phyloP scores from a whole-genome alignment of 2,888 invertebrate genomes.

The Merodon equestris region DNA sequence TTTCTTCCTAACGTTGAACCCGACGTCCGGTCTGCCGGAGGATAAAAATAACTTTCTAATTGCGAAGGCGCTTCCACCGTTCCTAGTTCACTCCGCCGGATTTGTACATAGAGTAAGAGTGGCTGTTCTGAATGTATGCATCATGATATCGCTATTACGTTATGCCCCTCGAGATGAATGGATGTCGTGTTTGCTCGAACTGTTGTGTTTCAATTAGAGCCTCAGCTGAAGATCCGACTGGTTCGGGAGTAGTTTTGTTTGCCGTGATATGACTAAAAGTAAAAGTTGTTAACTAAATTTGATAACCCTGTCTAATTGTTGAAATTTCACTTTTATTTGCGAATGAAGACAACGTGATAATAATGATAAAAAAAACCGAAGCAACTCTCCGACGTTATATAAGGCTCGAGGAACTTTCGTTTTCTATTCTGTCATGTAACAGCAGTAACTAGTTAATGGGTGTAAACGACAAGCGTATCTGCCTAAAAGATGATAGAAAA shows the following conservation, averaged over 20 bases:
- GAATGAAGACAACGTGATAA: neutral
- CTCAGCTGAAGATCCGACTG: slow-evolving; percentile 19
- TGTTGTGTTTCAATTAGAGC: slow-evolving; percentile 35
- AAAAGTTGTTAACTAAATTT: slow-evolving; percentile 66
- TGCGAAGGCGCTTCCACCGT: neutral
- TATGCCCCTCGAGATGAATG: too few relatives aligned
- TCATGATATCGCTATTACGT: too few relatives aligned
- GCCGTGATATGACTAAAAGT: slow-evolving; percentile 37
- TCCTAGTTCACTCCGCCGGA: too few relatives aligned
- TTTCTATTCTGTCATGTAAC: slow-evolving; percentile 9
- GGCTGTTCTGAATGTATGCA: too few relatives aligned
- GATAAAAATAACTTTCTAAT: slow-evolving; percentile 61
- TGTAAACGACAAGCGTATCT: too few relatives aligned
- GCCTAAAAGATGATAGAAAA: too few relatives aligned
- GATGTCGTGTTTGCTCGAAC: too few relatives aligned
- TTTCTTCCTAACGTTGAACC: slow-evolving; percentile 60
- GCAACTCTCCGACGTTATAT: slow-evolving; percentile 4
- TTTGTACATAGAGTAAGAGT: too few relatives aligned
- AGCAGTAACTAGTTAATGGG: too few relatives aligned
- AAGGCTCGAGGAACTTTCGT: slow-evolving; percentile 38
- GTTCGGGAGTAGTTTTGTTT: slow-evolving; percentile 16
- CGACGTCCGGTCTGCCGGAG: slow-evolving; percentile 31
- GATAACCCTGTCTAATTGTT: slow-evolving; percentile 32
- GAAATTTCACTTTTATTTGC: slow-evolving; percentile 57
- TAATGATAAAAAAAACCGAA: slow-evolving; percentile 3